Conservation (phyloP, 2,888 invertebrate genomes). For the Steromphala cineraria region DNA sequence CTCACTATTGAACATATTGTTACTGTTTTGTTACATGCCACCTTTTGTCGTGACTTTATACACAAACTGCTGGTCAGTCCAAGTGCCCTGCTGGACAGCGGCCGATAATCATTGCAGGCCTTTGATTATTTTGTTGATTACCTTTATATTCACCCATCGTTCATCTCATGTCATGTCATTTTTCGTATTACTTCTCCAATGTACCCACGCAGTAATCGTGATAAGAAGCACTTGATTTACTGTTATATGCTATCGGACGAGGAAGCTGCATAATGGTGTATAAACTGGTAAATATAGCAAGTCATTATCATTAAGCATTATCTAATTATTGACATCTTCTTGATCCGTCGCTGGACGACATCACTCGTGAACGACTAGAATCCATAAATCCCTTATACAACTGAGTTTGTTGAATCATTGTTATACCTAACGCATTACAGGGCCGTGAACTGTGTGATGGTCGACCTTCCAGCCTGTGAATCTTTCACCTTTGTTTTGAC, state of each 20-base stretch:
- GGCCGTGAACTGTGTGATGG: background rate
- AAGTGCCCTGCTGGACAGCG: background rate
- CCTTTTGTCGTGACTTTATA: conserved; percentile 1
- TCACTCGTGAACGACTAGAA: background rate
- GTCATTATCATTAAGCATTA: background rate
- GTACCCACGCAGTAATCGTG: background rate
- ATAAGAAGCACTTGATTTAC: background rate
- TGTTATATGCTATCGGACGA: background rate
- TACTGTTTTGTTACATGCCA: background rate
- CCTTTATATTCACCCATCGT: background rate
- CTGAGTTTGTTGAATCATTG: background rate
- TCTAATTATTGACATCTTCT: background rate
- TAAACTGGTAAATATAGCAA: background rate
- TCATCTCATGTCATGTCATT: conserved; percentile 9
- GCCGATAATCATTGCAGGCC: conserved; percentile 3
- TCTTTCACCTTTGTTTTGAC: background rate
- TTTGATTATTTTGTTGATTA: conserved; percentile 12
- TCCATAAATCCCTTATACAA: background rate
- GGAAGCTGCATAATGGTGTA: background rate
- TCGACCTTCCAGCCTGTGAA: background rate
- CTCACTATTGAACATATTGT: background rate
- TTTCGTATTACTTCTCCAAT: background rate
- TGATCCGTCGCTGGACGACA: conserved; percentile 20
- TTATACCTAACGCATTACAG: background rate
- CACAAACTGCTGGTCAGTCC: conserved; percentile 16